Percentiles rank a stretch among this genome's conserved stretches.
Evolutionary conservation across 2,797 vertebrate genomes (phyloP).

Genomic region (Echeneis naucrates): DNA sequence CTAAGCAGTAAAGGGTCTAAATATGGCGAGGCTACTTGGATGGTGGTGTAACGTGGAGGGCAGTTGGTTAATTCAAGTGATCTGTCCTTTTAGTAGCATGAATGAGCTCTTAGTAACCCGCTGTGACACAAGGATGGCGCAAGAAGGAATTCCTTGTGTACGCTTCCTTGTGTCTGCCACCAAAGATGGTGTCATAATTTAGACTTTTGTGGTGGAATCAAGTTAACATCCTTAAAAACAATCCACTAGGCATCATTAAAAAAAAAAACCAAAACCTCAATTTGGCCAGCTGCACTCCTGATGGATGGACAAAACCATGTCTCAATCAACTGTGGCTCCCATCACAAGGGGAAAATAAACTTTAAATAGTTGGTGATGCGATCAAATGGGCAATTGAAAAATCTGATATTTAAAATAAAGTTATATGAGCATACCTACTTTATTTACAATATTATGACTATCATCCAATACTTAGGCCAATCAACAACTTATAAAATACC

Average conservation of each 20-base stretch:
- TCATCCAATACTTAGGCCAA: not conserved
- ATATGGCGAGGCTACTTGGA: not conserved
- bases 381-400: not conserved
- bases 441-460: constrained; percentile 14
- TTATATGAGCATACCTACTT: not conserved
- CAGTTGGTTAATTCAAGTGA: not conserved
- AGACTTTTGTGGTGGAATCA: not conserved
- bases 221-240: not conserved
- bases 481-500: constrained; percentile 25
- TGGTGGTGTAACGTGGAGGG: constrained; percentile 1
- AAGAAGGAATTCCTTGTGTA: not conserved
- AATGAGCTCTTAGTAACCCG: constrained; percentile 11
- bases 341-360: not conserved
- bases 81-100: not conserved
- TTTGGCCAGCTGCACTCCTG: not conserved
- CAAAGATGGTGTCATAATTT: not conserved
- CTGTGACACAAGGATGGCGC: not conserved
- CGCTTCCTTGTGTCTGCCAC: not conserved
- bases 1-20: not conserved
- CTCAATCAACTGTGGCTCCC: not conserved
- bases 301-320: not conserved
- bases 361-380: not conserved
- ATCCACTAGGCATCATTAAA: not conserved
- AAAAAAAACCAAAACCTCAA: not conserved
- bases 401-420: not conserved